Evolutionary conservation across 2,888 invertebrate genomes (phyloP).

Genomic region (Eugnorisma glareosa): DNA sequence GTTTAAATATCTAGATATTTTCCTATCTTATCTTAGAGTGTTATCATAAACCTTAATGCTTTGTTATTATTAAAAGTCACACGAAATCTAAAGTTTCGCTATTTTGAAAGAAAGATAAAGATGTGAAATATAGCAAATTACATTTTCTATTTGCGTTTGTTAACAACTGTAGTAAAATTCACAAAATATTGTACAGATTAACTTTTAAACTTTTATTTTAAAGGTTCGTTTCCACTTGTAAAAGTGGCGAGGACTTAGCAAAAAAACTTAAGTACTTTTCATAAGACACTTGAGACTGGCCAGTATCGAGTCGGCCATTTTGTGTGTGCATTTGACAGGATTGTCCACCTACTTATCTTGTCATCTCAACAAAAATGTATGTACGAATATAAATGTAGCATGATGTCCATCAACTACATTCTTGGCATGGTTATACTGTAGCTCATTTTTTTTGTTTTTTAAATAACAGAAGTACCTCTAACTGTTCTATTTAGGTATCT

Average conservation of each 20-base stretch:
- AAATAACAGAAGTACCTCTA: too few relatives aligned
- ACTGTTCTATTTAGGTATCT: too few relatives aligned
- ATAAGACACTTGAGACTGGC: neutral
- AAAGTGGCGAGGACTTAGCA: neutral
- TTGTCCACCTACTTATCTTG: neutral
- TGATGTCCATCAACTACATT: neutral
- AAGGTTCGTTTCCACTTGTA: neutral
- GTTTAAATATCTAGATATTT: neutral
- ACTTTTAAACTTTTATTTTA: neutral
- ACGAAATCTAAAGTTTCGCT: neutral
- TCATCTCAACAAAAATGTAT: neutral
- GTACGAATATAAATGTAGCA: neutral
- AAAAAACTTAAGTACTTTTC: neutral
- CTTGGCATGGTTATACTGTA: too few relatives aligned
- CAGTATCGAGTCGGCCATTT: neutral
- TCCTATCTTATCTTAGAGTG: neutral
- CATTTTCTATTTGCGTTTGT: neutral
- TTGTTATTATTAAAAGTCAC: conserved; percentile 34
- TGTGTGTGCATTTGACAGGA: neutral
- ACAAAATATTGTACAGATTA: conserved; percentile 8
- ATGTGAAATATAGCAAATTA: neutral
- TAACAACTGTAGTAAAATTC: conserved; percentile 10
- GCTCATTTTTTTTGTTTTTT: too few relatives aligned
- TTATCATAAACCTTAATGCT: neutral
- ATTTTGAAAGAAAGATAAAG: neutral